These are phyloP conservation scores for Oasisia sp. DNA, from an alignment of 2,888 invertebrate genomes.

Conservation along the genomic window DNA sequence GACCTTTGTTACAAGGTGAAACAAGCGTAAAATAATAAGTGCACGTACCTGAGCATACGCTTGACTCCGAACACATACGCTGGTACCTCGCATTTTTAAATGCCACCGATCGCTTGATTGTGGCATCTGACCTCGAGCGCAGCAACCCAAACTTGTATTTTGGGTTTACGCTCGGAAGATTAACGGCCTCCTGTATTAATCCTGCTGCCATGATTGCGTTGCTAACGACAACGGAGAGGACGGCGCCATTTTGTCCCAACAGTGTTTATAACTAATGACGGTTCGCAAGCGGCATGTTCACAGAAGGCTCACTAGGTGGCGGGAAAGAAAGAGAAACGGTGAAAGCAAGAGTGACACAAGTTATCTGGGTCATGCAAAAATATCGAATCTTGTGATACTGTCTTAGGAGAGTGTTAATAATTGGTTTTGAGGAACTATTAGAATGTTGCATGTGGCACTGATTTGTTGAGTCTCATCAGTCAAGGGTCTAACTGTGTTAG, in stretches of 20 bases:
- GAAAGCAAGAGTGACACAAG: background rate
- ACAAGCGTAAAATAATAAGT: background rate
- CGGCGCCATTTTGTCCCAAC: background rate
- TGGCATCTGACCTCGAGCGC: background rate
- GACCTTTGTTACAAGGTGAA: background rate
- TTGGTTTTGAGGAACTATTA: background rate
- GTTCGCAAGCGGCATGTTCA: background rate
- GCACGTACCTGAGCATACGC: background rate
- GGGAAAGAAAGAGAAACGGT: background rate
- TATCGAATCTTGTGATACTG: too few species aligned
- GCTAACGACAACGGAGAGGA: background rate
- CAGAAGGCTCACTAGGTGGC: background rate
- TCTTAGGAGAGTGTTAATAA: background rate
- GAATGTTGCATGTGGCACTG: background rate
- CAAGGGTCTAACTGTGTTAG: background rate
- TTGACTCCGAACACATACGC: background rate
- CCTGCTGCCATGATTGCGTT: background rate
- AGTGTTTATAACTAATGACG: background rate
- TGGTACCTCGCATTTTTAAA: background rate
- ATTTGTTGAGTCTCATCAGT: background rate
- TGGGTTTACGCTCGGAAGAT: background rate
- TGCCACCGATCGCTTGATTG: background rate
- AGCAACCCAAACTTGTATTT: background rate
- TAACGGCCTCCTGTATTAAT: constrained; percentile 7
- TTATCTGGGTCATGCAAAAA: too few species aligned